A percentile compares a stretch with the other conserved stretches of the same genome.
Conservation (phyloP, 2,113 vertebrate genomes). For the Ceyx cyanopectus region DNA sequence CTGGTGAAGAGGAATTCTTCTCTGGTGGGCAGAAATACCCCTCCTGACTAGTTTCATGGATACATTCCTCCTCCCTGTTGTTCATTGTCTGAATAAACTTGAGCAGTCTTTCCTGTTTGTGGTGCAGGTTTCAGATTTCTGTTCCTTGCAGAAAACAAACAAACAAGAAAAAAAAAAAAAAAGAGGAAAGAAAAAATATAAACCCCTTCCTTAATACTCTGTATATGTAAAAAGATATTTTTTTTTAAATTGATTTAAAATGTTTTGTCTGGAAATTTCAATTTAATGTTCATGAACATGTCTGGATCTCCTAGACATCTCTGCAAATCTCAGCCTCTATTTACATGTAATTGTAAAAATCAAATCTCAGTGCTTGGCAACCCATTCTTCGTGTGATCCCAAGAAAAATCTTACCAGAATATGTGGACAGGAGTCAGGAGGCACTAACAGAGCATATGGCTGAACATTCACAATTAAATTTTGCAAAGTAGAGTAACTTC, state of each 20-base stretch:
- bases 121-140: background rate
- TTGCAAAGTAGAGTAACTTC: conserved; percentile 1
- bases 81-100: background rate
- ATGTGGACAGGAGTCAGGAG: conserved; percentile 21
- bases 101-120: background rate
- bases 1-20: conserved; percentile 33
- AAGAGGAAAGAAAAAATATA: background rate
- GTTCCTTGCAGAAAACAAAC: background rate
- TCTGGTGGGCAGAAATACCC: conserved; percentile 47
- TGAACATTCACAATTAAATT: conserved; percentile 17
- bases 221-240: background rate
- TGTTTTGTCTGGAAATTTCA: background rate
- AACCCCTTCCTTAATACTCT: background rate
- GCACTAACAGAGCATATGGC: background rate
- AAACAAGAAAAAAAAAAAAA: background rate
- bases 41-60: background rate
- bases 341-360: conserved; percentile 16
- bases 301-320: background rate
- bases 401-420: conserved; percentile 18
- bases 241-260: background rate
- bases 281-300: background rate
- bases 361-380: background rate
- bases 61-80: background rate
- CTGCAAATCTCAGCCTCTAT: background rate
- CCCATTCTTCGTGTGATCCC: background rate